These are phyloP conservation scores for Drosophila falleni DNA, from an alignment of 2,888 invertebrate species.

Conservation along the genomic window DNA sequence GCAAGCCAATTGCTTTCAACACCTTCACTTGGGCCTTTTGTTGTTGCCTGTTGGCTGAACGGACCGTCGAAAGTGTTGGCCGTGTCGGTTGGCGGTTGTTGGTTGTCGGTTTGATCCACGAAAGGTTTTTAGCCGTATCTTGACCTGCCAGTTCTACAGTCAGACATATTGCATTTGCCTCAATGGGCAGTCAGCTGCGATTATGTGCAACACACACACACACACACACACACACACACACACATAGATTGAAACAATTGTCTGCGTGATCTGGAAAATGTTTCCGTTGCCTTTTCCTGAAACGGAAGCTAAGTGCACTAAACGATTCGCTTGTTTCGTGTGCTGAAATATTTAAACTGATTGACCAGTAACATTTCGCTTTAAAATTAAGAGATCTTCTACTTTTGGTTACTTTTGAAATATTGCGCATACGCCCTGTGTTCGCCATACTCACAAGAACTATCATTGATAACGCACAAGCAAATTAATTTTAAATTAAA, in stretches of 20 bases:
- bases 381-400: constrained; percentile 68
- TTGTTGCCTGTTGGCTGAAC: constrained; percentile 40
- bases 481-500: no score
- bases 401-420: constrained; percentile 19
- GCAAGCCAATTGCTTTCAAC: constrained; percentile 77
- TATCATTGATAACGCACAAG: background rate
- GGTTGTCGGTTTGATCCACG: constrained; percentile 47
- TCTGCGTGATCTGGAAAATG: constrained; percentile 37
- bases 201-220: constrained; percentile 60
- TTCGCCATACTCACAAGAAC: background rate
- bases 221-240: constrained; percentile 18
- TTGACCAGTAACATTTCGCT: constrained; percentile 60
- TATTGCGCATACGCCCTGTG: constrained; percentile 39
- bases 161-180: constrained; percentile 80
- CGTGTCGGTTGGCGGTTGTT: constrained; percentile 31
- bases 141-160: constrained; percentile 62
- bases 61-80: constrained; percentile 49
- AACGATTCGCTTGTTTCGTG: constrained; percentile 79
- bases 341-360: constrained; percentile 63
- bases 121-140: constrained; percentile 63
- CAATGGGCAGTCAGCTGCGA: constrained; percentile 78
- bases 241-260: constrained; percentile 7
- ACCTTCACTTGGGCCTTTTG: constrained; percentile 65
- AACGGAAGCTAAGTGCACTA: constrained; percentile 77
- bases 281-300: constrained; percentile 64